A percentile compares a stretch with the other conserved stretches of the same genome.
Evolutionary conservation across 2,888 invertebrate genomes (phyloP).

Genomic region (Carpatolechia fugitivella): DNA sequence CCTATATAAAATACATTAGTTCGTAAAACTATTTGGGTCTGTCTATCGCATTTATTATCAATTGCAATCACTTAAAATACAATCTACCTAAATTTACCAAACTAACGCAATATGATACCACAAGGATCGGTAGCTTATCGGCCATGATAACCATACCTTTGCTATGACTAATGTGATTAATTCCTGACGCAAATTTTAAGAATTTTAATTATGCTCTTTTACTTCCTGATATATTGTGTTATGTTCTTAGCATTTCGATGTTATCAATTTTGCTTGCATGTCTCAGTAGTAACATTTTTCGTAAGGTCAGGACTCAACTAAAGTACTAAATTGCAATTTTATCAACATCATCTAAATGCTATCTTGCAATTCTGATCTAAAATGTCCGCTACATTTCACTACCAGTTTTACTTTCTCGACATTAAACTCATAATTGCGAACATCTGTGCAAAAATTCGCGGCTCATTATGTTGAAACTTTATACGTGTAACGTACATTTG

Average conservation of each 20-base stretch:
- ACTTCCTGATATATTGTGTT: too few relatives aligned
- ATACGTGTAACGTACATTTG: slow-evolving; percentile 17
- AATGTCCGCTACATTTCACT: slow-evolving; percentile 12
- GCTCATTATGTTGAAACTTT: slow-evolving; percentile 13
- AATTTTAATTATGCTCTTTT: neutral
- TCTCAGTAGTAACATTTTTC: too few relatives aligned
- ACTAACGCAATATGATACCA: neutral
- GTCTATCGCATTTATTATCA: neutral
- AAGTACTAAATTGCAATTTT: neutral
- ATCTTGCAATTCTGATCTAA: slow-evolving; percentile 5
- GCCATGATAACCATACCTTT: slow-evolving; percentile 32
- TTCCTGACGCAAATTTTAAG: neutral
- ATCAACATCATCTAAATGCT: slow-evolving; percentile 20
- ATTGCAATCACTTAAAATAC: too few relatives aligned
- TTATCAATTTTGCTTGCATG: too few relatives aligned
- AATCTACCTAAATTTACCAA: neutral
- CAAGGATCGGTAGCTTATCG: slow-evolving; percentile 26
- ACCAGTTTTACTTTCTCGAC: slow-evolving; percentile 7
- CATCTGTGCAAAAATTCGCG: slow-evolving; percentile 11
- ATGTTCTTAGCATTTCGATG: too few relatives aligned
- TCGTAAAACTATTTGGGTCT: too few relatives aligned
- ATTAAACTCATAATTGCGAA: slow-evolving; percentile 6
- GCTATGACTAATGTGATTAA: slow-evolving; percentile 32
- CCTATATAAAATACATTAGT: too few relatives aligned
- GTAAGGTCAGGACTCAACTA: neutral